phyloP scores from a whole-genome alignment of 2,113 vertebrate species.

The Zosterops japonicus region DNA sequence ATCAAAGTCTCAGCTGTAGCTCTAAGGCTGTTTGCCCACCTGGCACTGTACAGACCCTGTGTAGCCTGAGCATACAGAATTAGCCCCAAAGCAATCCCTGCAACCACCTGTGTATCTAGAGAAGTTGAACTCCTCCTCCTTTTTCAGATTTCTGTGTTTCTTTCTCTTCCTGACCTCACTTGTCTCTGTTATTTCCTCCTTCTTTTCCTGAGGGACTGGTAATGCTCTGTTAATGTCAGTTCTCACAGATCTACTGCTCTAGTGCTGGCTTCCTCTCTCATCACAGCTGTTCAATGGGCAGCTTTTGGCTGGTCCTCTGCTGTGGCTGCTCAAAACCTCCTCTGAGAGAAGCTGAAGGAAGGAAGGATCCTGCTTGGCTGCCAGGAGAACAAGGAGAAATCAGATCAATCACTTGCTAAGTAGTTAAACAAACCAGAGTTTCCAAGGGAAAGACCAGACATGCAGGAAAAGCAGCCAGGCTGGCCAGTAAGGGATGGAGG shows the following conservation, averaged over 20 bases:
- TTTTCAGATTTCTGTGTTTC: not conserved
- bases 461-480: not conserved
- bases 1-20: not conserved
- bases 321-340: not conserved
- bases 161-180: not conserved
- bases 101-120: fast-evolving
- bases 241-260: not conserved
- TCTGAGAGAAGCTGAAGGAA: not conserved
- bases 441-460: not conserved
- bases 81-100: not conserved
- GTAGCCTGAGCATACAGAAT: not conserved
- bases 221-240: not conserved
- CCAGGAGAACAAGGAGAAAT: not conserved
- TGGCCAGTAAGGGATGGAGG: not conserved
- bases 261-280: not conserved
- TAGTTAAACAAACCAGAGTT: not conserved
- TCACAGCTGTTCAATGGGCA: not conserved
- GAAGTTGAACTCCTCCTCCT: not conserved
- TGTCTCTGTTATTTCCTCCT: fast-evolving
- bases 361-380: not conserved
- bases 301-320: not conserved
- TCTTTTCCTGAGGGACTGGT: not conserved
- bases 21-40: not conserved
- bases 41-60: not conserved
- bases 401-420: not conserved